Conservation (phyloP, 2,113 vertebrate species). For the Elaphurus davidianus region DNA sequence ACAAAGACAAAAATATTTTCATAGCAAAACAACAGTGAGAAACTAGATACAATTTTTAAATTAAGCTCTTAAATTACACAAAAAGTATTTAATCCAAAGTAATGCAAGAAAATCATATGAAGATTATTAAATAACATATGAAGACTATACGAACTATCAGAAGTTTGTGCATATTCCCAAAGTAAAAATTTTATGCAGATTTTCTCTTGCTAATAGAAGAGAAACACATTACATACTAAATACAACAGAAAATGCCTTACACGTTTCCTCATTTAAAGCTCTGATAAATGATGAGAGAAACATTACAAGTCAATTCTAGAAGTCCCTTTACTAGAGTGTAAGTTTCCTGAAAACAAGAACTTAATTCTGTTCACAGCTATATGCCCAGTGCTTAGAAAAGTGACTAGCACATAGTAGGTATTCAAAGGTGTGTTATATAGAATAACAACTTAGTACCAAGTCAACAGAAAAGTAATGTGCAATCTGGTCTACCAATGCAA, state of each 20-base stretch:
- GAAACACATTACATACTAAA: not conserved
- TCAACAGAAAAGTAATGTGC: conserved; percentile 8
- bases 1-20: conserved; percentile 28
- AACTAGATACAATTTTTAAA: not conserved
- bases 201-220: not conserved
- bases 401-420: not conserved
- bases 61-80: not conserved
- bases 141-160: not conserved
- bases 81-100: not conserved
- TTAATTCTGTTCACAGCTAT: not conserved
- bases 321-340: not conserved
- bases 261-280: not conserved
- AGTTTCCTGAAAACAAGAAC: not conserved
- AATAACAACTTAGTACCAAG: not conserved
- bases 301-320: not conserved
- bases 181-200: not conserved
- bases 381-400: not conserved
- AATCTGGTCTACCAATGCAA: not conserved
- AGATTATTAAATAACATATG: not conserved
- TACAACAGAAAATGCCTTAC: not conserved
- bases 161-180: not conserved
- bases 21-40: not conserved
- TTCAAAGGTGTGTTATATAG: not conserved
- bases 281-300: not conserved
- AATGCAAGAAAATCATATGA: not conserved